Evolutionary conservation across 2,888 invertebrate genomes (phyloP), one percentile per base, ranked within the genome.

Genomic region (Dilophus febrilis): DNA sequence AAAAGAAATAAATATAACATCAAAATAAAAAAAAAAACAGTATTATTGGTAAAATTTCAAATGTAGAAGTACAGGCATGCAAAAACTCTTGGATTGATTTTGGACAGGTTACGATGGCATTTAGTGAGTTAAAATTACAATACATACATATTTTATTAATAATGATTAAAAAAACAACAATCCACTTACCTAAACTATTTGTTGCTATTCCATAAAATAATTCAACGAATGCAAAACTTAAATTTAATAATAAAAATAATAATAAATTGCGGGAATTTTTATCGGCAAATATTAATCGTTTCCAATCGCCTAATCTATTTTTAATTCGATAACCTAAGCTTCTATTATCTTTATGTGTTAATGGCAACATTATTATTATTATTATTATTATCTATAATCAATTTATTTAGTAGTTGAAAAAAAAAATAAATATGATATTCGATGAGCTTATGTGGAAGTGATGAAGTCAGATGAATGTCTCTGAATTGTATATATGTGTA

Each of bases 211-310:
- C 95, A 67, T 94, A 97, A 44, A 79, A 70, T 41, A 97, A 67
- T 64, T 97, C 95, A 35, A 97, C 88, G 64, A 95, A 94, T 18
- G 95, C 95, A 66, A 97, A 95, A 28, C 88, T 88, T 47, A 95
- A 72, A 64, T 95, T 97, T 30, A 97, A 67, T 47, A 92, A 51
- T 12, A 97, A 71, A 58, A 97, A 97, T 27, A 92, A 66, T 57
- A 95, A 91, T 48, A 97, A 67, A 65, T 94, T 94, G 55, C 92
- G 75, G 2, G 92, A 92, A 63, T 86, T 90, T 57, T 78, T 73
- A 64, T 97, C 95, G 0, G 92, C 77, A 62, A 91, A 86, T 53
- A 94, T 88, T 44, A 92, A 66, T 51, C 92, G 70, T 48, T 79
- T 71, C 80, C 80, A 84, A 52, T 77, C 77, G 53, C 73, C 67